Conservation (phyloP, 2,888 invertebrate species). For the Hirtodrosophila alboralis region DNA sequence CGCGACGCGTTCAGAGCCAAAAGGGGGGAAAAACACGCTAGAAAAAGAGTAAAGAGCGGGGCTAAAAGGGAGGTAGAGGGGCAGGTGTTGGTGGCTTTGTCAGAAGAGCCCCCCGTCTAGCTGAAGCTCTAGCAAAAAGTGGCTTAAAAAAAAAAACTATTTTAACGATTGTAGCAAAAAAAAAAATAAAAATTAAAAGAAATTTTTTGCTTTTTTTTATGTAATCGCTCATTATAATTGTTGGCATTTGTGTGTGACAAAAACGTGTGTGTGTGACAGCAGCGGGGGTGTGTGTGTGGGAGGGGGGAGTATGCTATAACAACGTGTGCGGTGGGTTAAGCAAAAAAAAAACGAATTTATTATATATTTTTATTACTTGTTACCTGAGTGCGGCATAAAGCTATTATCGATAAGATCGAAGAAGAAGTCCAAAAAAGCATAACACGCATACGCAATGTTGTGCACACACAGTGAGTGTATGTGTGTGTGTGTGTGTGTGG, state of each 20-base stretch:
- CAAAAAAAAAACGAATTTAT: slow-evolving; percentile 42
- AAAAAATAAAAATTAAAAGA: no score
- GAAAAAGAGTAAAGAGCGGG: no score
- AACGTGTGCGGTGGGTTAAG: slow-evolving; percentile 56
- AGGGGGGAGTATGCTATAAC: slow-evolving; percentile 1
- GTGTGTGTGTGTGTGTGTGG: background rate
- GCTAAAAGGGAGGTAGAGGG: background rate
- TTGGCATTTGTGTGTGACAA: slow-evolving; percentile 73
- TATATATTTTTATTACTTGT: slow-evolving; percentile 29
- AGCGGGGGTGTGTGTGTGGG: background rate
- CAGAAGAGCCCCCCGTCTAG: slow-evolving; percentile 40
- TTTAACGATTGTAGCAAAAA: slow-evolving; percentile 47
- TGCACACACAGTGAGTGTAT: slow-evolving; percentile 13
- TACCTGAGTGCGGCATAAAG: slow-evolving; percentile 6
- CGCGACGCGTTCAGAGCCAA: slow-evolving; percentile 53
- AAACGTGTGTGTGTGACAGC: slow-evolving; percentile 31
- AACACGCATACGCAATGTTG: slow-evolving; percentile 65
- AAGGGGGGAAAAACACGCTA: background rate
- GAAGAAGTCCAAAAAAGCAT: slow-evolving; percentile 47
- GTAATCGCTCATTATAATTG: slow-evolving; percentile 77
- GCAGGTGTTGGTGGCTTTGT: slow-evolving; percentile 3
- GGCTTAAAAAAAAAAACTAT: slow-evolving; percentile 62
- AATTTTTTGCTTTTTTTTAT: slow-evolving; percentile 71
- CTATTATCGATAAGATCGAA: slow-evolving; percentile 58
- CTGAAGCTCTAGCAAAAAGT: slow-evolving; percentile 44